A percentile compares a stretch with the other conserved stretches of the same genome.
Conservation (phyloP, 2,888 invertebrate species). For the Trichopria drosophilae region DNA sequence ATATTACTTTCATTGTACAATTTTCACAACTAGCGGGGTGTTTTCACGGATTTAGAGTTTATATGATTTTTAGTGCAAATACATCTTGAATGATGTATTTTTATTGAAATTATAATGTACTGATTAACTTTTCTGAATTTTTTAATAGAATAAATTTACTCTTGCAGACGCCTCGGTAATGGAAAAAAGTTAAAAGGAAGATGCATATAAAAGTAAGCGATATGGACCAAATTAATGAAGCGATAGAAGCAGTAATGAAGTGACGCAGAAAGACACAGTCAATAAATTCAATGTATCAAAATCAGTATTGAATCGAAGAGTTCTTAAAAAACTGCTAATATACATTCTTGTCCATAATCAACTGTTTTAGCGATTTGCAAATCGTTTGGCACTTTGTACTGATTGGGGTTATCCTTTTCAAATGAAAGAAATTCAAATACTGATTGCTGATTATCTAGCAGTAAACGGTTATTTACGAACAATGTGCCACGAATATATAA, state of each 20-base stretch:
- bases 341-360: not conserved
- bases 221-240: not conserved
- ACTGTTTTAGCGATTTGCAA: not conserved
- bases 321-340: not conserved
- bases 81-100: too few species aligned
- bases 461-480: not conserved
- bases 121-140: too few species aligned
- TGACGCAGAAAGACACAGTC: too few species aligned
- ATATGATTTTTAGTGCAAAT: too few species aligned
- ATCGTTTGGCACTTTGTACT: not conserved
- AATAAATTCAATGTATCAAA: not conserved
- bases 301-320: not conserved
- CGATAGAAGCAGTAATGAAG: too few species aligned
- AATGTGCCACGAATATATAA: not conserved
- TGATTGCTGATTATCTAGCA: not conserved
- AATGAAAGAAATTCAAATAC: not conserved
- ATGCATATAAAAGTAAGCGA: not conserved
- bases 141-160: too few species aligned
- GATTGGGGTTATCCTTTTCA: conserved; percentile 3
- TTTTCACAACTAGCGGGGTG: too few species aligned
- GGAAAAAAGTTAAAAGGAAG: not conserved
- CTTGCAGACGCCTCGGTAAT: not conserved
- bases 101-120: too few species aligned
- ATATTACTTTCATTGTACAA: too few species aligned
- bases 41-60: too few species aligned